phyloP scores from a whole-genome alignment of 2,888 invertebrate genomes.

The Ectemnius continuus region DNA sequence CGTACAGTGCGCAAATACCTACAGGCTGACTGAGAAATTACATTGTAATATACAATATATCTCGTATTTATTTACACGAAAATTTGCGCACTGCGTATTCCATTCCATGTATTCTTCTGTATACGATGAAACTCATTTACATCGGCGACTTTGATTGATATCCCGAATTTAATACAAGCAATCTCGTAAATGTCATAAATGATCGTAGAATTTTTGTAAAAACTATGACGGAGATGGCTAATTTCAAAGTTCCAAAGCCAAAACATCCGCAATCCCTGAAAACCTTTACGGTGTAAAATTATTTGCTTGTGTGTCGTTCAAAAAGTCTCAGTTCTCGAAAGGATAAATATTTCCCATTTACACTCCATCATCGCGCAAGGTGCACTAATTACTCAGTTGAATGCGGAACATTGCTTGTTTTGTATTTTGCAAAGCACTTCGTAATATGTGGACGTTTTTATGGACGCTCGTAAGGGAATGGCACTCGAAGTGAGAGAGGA shows the following conservation, averaged over 20 bases:
- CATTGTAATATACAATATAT: slow-evolving; percentile 15
- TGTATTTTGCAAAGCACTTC: neutral
- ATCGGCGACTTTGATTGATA: slow-evolving; percentile 30
- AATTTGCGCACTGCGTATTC: slow-evolving; percentile 13
- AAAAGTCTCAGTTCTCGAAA: no score
- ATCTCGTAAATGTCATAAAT: no score
- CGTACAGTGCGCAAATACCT: slow-evolving; percentile 17
- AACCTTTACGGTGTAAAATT: no score
- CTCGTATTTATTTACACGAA: slow-evolving; percentile 21
- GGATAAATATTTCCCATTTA: no score
- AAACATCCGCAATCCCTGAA: no score
- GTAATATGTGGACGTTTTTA: neutral
- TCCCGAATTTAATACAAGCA: slow-evolving; percentile 18
- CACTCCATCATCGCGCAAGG: no score
- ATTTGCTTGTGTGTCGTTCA: no score
- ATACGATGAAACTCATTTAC: slow-evolving; percentile 21
- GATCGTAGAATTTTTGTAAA: no score
- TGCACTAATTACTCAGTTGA: no score
- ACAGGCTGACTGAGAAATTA: slow-evolving; percentile 26
- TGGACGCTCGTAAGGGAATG: neutral
- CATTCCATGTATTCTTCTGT: slow-evolving; percentile 24
- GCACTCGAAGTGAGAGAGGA: neutral
- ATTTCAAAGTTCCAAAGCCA: no score
- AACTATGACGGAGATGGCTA: no score
- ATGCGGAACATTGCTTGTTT: no score